These are phyloP conservation scores for Chromobotia macracanthus DNA, from an alignment of 2,797 vertebrate species.

Conservation along the genomic window DNA sequence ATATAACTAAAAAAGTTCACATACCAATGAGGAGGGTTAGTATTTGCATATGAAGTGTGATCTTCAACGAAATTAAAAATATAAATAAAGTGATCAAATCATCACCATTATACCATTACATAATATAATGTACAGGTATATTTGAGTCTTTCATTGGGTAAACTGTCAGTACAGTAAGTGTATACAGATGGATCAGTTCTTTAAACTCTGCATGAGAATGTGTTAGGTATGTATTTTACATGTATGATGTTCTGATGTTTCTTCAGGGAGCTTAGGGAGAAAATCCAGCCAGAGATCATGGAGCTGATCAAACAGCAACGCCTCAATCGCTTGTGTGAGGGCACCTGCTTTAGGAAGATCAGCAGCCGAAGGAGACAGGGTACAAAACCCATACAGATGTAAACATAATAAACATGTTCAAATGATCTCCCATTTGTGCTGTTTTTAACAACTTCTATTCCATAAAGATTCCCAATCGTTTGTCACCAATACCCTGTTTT, in stretches of 20 bases:
- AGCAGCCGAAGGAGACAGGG: slow-evolving; percentile 96
- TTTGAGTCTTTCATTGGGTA: slow-evolving; percentile 1
- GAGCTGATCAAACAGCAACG: slow-evolving; percentile 98
- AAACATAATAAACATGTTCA: background rate
- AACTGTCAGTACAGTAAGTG: background rate
- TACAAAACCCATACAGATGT: slow-evolving; percentile 62
- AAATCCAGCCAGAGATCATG: slow-evolving; percentile 99
- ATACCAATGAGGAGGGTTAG: no score
- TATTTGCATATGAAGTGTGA: background rate
- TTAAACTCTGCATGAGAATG: background rate
- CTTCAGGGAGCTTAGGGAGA: slow-evolving; percentile 94
- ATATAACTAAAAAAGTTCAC: no score
- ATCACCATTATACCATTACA: no score
- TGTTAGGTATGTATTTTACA: background rate
- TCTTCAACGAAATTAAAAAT: background rate
- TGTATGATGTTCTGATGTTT: slow-evolving; percentile 16
- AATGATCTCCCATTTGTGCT: no score
- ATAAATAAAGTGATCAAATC: background rate
- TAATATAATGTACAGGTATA: slow-evolving; percentile 31
- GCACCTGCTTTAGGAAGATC: slow-evolving; percentile 98
- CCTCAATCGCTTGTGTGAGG: slow-evolving; percentile 96
- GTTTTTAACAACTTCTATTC: no score
- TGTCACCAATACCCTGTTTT: no score
- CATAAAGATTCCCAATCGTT: background rate
- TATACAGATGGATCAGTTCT: background rate